These are phyloP conservation scores for Entelurus aequoreus DNA, from an alignment of 2,113 vertebrate species.

Conservation along the genomic window DNA sequence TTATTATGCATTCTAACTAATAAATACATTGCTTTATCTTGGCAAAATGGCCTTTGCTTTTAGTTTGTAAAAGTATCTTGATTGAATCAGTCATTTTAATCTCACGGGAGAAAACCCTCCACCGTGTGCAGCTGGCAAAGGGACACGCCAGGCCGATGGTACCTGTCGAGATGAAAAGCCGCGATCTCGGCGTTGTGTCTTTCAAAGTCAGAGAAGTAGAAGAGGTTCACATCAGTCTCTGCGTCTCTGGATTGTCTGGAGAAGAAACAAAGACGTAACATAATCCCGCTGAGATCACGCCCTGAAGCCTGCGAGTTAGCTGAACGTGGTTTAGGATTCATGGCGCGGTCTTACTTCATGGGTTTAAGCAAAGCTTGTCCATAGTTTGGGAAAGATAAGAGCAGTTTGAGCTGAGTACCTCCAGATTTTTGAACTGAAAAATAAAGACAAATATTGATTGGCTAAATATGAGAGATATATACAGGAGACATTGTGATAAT, in stretches of 20 bases:
- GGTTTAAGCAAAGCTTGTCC: constrained; percentile 81
- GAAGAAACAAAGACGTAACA: background rate
- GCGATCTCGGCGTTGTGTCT: constrained; percentile 83
- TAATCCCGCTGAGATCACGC: background rate
- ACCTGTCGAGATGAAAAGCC: constrained; percentile 87
- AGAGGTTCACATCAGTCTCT: constrained; percentile 81
- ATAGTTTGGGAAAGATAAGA: constrained; percentile 71
- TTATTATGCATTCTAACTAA: no score
- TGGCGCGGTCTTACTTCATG: constrained; percentile 71
- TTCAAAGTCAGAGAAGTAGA: constrained; percentile 90
- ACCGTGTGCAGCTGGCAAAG: background rate
- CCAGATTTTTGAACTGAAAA: constrained; percentile 75
- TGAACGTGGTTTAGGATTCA: background rate
- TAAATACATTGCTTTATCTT: no score
- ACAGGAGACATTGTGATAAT: background rate
- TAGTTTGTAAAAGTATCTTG: no score
- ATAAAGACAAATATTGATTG: background rate
- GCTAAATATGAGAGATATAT: background rate
- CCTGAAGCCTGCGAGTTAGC: background rate
- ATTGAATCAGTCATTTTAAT: background rate
- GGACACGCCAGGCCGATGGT: background rate
- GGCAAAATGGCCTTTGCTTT: no score
- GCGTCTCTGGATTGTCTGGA: constrained; percentile 76
- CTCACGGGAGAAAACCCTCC: background rate
- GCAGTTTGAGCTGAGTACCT: constrained; percentile 78